Percentiles rank a stretch among this genome's conserved stretches.
Conservation (phyloP, 2,888 invertebrate species). For the Phyto melanocephala region DNA sequence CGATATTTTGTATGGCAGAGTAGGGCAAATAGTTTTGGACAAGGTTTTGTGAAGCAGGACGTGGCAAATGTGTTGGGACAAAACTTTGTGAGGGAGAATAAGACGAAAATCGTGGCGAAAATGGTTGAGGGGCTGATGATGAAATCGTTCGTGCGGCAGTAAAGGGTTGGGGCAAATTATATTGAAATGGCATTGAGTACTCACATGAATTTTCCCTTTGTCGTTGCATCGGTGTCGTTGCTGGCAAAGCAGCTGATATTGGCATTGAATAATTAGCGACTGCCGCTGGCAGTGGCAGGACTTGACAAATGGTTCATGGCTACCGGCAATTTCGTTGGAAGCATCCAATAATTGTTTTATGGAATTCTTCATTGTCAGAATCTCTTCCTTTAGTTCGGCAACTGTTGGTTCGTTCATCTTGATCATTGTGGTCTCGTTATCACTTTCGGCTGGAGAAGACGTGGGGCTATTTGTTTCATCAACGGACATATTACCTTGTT, state of each 20-base stretch:
- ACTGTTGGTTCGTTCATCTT: not conserved
- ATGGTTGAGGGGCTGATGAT: not conserved
- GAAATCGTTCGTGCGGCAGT: slow-evolving; percentile 11
- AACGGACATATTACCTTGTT: slow-evolving; percentile 10
- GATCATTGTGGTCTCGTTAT: slow-evolving; percentile 19
- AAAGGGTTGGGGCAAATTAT: not conserved
- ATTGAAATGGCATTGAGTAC: not conserved
- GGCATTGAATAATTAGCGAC: not conserved
- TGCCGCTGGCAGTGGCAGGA: no score
- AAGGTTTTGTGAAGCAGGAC: not conserved
- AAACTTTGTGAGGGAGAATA: not conserved
- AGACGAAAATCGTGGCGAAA: not conserved
- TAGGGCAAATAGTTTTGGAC: not conserved
- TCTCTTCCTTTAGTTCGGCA: no score
- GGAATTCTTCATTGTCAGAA: slow-evolving; percentile 15
- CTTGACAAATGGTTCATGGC: no score
- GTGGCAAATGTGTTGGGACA: not conserved
- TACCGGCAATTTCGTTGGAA: not conserved
- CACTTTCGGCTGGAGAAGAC: slow-evolving; percentile 15
- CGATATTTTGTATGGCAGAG: not conserved
- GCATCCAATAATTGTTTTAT: not conserved
- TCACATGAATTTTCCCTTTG: slow-evolving; percentile 79
- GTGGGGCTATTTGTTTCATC: not conserved
- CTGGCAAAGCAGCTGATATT: not conserved
- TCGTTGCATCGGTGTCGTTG: slow-evolving; percentile 74